Conservation (phyloP, 1,140 invertebrate species). For the Plectrocnemia conspersa region DNA sequence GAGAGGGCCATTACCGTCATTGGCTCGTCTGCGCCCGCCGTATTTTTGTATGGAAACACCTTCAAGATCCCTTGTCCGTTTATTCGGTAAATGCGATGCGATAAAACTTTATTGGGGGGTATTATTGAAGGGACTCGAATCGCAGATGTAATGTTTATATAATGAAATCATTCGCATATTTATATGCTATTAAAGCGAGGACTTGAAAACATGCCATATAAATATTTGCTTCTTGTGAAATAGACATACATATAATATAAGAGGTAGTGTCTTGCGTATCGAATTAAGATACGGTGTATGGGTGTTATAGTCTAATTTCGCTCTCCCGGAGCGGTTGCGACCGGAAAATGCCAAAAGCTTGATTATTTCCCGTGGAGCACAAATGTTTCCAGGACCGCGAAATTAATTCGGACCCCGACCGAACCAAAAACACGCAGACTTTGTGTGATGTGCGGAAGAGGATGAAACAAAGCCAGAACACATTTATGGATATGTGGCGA, state of each 20-base stretch:
- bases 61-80: slow-evolving; percentile 16
- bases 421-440: not conserved
- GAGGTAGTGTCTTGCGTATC: too few relatives aligned
- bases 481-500: slow-evolving; percentile 13
- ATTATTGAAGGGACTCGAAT: slow-evolving; percentile 18
- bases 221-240: too few relatives aligned
- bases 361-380: slow-evolving; percentile 15
- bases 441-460: slow-evolving; percentile 2
- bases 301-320: slow-evolving; percentile 3
- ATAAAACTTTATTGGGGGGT: slow-evolving; percentile 20
- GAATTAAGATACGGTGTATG: too few relatives aligned
- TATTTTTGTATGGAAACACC: slow-evolving; percentile 18
- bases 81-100: slow-evolving; percentile 18
- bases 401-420: slow-evolving; percentile 10
- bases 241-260: too few relatives aligned
- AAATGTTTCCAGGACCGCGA: slow-evolving; percentile 4
- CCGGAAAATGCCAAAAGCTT: slow-evolving; percentile 9
- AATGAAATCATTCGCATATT: slow-evolving; percentile 19
- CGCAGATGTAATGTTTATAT: slow-evolving; percentile 22
- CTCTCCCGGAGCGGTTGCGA: not conserved
- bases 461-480: slow-evolving; percentile 21
- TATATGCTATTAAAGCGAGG: slow-evolving; percentile 3
- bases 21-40: slow-evolving; percentile 14
- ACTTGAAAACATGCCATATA: too few relatives aligned
- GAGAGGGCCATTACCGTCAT: slow-evolving; percentile 27